These are phyloP conservation scores for Monochamus alternatus DNA, from an alignment of 2,888 invertebrate genomes.

Conservation along the genomic window DNA sequence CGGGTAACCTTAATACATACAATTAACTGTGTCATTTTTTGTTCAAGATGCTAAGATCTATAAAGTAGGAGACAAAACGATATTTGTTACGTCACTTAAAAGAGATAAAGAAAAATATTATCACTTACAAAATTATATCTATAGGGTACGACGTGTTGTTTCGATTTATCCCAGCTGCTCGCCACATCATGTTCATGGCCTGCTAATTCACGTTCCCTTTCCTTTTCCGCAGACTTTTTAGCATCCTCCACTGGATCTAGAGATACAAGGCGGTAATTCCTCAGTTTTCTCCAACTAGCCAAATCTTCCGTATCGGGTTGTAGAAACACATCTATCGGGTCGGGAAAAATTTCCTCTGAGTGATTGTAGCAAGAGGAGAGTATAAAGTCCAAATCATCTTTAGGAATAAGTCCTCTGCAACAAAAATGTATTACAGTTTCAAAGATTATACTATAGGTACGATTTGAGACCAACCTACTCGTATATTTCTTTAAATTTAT, in stretches of 20 bases:
- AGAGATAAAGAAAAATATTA: neutral
- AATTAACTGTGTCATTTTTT: too few species aligned
- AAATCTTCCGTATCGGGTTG: constrained; percentile 80
- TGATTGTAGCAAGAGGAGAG: constrained; percentile 81
- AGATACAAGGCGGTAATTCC: constrained; percentile 75
- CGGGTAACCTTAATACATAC: too few species aligned
- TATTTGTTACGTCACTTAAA: too few species aligned
- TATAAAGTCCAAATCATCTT: constrained; percentile 81
- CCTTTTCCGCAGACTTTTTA: neutral
- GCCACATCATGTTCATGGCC: neutral
- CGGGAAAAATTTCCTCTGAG: constrained; percentile 77
- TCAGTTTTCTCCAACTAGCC: constrained; percentile 79
- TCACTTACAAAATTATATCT: constrained; percentile 63
- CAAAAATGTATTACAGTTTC: too few species aligned
- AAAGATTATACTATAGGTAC: too few species aligned
- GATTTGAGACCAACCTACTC: too few species aligned
- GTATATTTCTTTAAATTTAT: too few species aligned
- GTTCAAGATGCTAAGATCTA: too few species aligned
- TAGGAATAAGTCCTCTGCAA: constrained; percentile 70
- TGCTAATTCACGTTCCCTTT: neutral
- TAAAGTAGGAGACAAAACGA: too few species aligned
- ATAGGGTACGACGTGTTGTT: constrained; percentile 50
- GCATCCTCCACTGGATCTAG: constrained; percentile 64
- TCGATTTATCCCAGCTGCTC: constrained; percentile 29
- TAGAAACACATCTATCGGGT: constrained; percentile 76